Percentiles rank a stretch among this genome's conserved stretches.
Evolutionary conservation across 2,797 vertebrate genomes (phyloP).

Genomic region (Choloepus didactylus): DNA sequence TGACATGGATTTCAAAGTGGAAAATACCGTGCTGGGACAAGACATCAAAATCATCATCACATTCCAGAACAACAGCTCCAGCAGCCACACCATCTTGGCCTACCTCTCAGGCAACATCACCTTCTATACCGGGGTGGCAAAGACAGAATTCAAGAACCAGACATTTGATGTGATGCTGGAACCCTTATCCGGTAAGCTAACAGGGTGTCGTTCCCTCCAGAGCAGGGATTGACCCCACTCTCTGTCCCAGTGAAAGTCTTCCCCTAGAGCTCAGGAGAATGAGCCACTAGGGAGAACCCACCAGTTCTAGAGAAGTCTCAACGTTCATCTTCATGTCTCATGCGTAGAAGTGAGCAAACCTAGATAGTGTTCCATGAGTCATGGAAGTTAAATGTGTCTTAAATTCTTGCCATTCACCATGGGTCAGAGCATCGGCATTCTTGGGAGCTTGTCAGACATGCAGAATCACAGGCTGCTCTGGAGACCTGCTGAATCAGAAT

Average conservation of each 20-base stretch:
- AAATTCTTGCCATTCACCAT: background rate
- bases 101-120: constrained; percentile 94
- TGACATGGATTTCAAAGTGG: constrained; percentile 90
- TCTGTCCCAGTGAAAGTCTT: background rate
- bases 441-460: background rate
- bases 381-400: background rate
- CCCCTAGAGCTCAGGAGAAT: background rate
- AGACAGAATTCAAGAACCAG: constrained; percentile 92
- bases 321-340: background rate
- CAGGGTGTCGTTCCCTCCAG: background rate
- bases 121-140: constrained; percentile 95
- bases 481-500: background rate
- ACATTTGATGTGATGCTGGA: constrained; percentile 88
- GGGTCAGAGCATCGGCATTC: background rate
- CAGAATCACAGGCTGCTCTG: background rate
- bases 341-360: background rate
- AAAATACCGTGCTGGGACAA: constrained; percentile 91
- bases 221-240: background rate
- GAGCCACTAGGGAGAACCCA: background rate
- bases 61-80: constrained; percentile 91
- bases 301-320: background rate
- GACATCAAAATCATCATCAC: constrained; percentile 92
- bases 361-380: background rate
- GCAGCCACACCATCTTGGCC: constrained; percentile 87
- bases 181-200: constrained; percentile 91